A percentile compares a stretch with the other conserved stretches of the same genome.
phyloP scores from a whole-genome alignment of 2,888 invertebrate genomes.

The Lithosia quadra region DNA sequence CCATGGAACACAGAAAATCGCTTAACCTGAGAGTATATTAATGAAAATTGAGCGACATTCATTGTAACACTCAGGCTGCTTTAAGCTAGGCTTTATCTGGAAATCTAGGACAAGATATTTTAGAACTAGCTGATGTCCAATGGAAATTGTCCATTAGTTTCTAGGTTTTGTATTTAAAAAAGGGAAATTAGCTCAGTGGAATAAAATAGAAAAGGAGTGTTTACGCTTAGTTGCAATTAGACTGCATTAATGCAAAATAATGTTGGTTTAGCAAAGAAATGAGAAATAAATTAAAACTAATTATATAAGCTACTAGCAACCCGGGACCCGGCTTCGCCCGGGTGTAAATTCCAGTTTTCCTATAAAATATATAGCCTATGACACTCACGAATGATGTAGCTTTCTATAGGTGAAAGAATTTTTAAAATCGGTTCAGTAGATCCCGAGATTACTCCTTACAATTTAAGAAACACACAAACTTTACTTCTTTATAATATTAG shows the following conservation, averaged over 20 bases:
- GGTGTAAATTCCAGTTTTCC: too few relatives aligned
- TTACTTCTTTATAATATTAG: too few relatives aligned
- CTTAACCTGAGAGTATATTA: constrained; percentile 82
- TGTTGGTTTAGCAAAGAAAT: too few relatives aligned
- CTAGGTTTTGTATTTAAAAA: constrained; percentile 32
- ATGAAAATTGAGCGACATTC: constrained; percentile 85
- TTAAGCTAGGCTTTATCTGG: constrained; percentile 72
- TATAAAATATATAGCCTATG: too few relatives aligned
- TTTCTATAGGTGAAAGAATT: too few relatives aligned
- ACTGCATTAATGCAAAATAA: not conserved
- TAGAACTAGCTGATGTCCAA: constrained; percentile 34
- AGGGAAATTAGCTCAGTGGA: constrained; percentile 41
- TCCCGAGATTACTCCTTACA: too few relatives aligned
- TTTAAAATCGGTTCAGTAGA: too few relatives aligned
- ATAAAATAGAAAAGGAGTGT: not conserved
- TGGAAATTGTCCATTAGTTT: constrained; percentile 33
- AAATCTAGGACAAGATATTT: constrained; percentile 82
- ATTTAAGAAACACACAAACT: too few relatives aligned
- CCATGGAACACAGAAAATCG: constrained; percentile 81
- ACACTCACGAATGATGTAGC: too few relatives aligned
- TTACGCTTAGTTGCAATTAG: constrained; percentile 2
- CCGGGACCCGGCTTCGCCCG: too few relatives aligned
- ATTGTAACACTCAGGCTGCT: constrained; percentile 71
- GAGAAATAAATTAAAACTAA: too few relatives aligned
- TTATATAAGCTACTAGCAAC: too few relatives aligned